Evolutionary conservation across 2,797 vertebrate species (phyloP), one percentile per base, ranked within the genome.

Genomic region (Cyclura pinguis): DNA sequence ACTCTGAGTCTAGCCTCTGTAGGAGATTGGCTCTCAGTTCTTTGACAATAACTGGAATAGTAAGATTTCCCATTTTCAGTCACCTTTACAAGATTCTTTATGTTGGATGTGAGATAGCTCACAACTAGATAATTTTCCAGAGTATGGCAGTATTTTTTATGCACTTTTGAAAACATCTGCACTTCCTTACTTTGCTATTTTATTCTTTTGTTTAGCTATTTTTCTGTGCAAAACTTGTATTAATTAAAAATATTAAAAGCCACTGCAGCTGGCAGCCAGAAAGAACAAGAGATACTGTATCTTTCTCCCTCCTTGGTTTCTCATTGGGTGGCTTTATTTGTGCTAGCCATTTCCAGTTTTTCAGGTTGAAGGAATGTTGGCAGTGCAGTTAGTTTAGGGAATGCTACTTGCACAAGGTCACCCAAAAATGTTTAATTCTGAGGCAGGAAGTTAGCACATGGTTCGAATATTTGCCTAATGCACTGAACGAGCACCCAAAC

Each of bases 291-390:
- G 82, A 57, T 69, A 85, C 69, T 87, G 42, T 85, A 76, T 90
- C 27, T 88, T 82, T 32, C 7, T 16, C 50, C 0, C 10, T 42
- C 35, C 64, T 50, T 16, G 16, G 32, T 69, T 92, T 91, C 20
- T 16, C 35, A 57, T 20, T 35, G 83, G 52, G 24, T 88, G 78
- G 55, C 29, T 95, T 88, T 73, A 52, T 94, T 93, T 90, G 69
- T 74, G 78, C 93, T 92, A 91, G 86, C 52, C n/a, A 27, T 42
- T 0, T 10, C 18, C n/a, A 90, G 81, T 69, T 78, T 84, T 90
- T 93, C 76, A 35, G 47, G 47, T 92, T 92, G 69, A 69, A 91
- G 42, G 59, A 89, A 69, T 67, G 1, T 64, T 86, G 83, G 10
- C 64, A 91, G 6, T 7, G 29, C 57, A 89, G 22, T 69, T 80